Evolutionary conservation across 2,888 invertebrate species (phyloP).

Genomic region (Acanthococcus lagerstroemiae): DNA sequence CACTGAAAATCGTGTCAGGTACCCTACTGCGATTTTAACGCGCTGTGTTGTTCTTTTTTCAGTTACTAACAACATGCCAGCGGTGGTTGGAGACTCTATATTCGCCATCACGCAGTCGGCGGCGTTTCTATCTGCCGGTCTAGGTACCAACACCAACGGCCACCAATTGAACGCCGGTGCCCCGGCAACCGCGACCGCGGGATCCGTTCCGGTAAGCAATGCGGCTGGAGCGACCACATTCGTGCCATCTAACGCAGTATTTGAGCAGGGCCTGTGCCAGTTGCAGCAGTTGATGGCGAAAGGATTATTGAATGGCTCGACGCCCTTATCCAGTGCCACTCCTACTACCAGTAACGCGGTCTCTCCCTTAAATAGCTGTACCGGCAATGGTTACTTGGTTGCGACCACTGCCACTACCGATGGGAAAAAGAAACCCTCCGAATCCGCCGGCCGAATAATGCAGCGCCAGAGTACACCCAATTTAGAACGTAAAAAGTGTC

Average conservation of each 20-base stretch:
- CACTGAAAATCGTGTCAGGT: no score
- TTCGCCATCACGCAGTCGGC: constrained; percentile 14
- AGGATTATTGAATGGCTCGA: neutral
- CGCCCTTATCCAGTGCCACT: neutral
- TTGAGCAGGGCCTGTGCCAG: constrained; percentile 8
- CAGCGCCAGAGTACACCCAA: no score
- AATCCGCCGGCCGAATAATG: no score
- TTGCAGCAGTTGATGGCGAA: constrained; percentile 14
- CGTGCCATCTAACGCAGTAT: neutral
- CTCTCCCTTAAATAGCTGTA: no score
- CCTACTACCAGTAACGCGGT: neutral
- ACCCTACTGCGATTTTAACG: no score
- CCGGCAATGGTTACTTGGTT: neutral
- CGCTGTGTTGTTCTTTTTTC: neutral
- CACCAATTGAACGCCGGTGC: neutral
- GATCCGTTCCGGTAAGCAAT: neutral
- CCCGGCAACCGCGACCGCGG: neutral
- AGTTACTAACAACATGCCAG: neutral
- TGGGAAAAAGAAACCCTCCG: neutral
- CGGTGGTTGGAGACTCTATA: constrained; percentile 3
- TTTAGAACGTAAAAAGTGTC: no score
- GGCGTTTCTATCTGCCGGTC: neutral
- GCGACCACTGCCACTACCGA: neutral
- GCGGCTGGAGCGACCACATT: neutral
- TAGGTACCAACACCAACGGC: constrained; percentile 5